Evolutionary conservation across 2,888 invertebrate species (phyloP).

Genomic region (Cyclophora punctaria): DNA sequence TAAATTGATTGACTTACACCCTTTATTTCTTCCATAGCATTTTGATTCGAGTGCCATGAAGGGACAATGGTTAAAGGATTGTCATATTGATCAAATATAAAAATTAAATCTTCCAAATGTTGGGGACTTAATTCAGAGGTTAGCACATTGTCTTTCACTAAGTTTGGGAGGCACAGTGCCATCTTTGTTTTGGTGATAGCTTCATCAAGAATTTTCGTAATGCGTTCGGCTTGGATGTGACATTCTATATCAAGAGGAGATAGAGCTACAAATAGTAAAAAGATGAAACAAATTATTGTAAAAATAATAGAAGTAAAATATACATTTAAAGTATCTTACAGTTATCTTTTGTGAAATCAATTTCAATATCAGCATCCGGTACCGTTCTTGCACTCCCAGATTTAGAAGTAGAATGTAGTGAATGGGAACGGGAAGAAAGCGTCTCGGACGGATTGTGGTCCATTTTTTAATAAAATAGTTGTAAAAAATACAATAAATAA

Average conservation of each 20-base stretch:
- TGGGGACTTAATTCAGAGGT: slow-evolving; percentile 33
- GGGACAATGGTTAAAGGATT: slow-evolving; percentile 25
- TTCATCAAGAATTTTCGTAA: slow-evolving; percentile 67
- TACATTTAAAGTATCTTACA: no score
- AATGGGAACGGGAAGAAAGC: no score
- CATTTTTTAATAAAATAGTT: no score
- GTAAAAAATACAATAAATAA: no score
- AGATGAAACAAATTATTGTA: no score
- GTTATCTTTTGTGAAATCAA: no score
- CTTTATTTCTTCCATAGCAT: slow-evolving; percentile 58
- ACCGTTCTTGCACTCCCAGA: no score
- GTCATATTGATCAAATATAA: slow-evolving; percentile 63
- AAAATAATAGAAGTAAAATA: no score
- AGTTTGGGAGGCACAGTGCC: slow-evolving; percentile 46
- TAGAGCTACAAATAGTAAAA: slow-evolving; percentile 5
- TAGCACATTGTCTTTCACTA: slow-evolving; percentile 49
- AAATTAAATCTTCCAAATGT: slow-evolving; percentile 54
- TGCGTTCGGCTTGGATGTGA: slow-evolving; percentile 64
- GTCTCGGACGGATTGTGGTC: no score
- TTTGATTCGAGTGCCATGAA: slow-evolving; percentile 39
- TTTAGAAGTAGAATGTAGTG: no score
- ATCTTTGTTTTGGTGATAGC: slow-evolving; percentile 55
- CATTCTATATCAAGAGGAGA: slow-evolving; percentile 16
- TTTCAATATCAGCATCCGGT: no score
- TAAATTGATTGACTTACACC: slow-evolving; percentile 31